Conservation (phyloP, 2,888 invertebrate species). For the Ochropleura leucogaster region DNA sequence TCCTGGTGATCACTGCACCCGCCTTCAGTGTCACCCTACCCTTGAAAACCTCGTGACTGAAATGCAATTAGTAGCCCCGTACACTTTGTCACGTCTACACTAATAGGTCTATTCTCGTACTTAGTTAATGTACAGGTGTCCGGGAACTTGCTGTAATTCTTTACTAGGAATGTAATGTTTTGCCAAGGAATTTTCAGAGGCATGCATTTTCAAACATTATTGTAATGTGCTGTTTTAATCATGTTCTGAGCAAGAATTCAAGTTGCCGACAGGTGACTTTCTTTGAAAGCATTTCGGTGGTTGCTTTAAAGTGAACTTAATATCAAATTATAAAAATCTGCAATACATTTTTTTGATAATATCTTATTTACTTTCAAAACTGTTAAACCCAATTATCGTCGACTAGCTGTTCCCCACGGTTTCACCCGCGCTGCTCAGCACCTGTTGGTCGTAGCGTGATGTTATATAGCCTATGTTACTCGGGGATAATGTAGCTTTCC, state of each 20-base stretch:
- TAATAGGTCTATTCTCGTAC: slow-evolving; percentile 57
- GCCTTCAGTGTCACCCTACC: slow-evolving; percentile 98
- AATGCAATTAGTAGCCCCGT: slow-evolving; percentile 46
- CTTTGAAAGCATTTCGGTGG: background rate
- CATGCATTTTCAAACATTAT: background rate
- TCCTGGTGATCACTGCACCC: slow-evolving; percentile 79
- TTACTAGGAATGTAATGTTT: slow-evolving; percentile 40
- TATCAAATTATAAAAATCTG: background rate
- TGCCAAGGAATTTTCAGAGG: slow-evolving; percentile 14
- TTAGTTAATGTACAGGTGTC: slow-evolving; percentile 57
- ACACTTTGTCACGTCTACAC: slow-evolving; percentile 51
- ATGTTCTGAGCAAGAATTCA: background rate
- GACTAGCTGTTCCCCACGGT: no score
- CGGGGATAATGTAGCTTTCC: no score
- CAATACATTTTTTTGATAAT: background rate
- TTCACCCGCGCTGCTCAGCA: no score
- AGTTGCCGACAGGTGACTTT: background rate
- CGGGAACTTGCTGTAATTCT: slow-evolving; percentile 13
- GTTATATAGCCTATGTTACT: no score
- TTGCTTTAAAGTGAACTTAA: background rate
- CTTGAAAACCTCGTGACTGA: slow-evolving; percentile 98
- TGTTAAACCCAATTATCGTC: background rate
- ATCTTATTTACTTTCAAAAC: background rate
- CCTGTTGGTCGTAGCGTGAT: no score
- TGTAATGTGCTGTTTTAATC: background rate